Evolutionary conservation across 2,888 invertebrate genomes (phyloP).

Genomic region (Callinectes sapidus): DNA sequence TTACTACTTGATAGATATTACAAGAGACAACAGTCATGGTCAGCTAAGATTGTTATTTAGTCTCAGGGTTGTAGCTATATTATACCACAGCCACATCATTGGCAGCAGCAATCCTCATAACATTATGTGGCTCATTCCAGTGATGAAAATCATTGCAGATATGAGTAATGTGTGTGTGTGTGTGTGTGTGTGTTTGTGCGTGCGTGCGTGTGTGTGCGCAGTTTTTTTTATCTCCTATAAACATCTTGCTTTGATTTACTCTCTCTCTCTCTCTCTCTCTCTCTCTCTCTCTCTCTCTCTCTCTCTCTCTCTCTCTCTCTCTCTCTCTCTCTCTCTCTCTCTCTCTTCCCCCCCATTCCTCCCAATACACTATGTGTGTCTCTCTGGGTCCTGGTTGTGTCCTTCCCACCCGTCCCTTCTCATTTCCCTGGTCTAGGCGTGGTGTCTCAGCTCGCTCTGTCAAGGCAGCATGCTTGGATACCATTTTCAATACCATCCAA

Average conservation of each 20-base stretch:
- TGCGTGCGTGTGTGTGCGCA: neutral
- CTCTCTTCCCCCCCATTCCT: slow-evolving; percentile 30
- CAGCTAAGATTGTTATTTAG: too few relatives aligned
- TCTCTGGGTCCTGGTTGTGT: neutral
- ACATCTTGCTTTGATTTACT: neutral
- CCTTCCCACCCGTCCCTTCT: neutral
- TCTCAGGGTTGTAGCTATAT: too few relatives aligned
- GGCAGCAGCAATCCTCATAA: too few relatives aligned
- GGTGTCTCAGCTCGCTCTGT: slow-evolving; percentile 40
- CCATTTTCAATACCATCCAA: slow-evolving; percentile 42
- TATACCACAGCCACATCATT: too few relatives aligned
- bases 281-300: slow-evolving; percentile 25
- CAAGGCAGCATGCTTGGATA: slow-evolving; percentile 53
- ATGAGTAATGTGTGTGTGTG: too few relatives aligned
- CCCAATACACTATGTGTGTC: neutral
- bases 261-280: neutral
- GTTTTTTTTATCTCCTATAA: neutral
- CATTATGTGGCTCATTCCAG: too few relatives aligned
- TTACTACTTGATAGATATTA: too few relatives aligned
- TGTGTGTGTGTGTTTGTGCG: neutral
- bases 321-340: slow-evolving; percentile 33
- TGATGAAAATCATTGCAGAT: too few relatives aligned
- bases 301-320: slow-evolving; percentile 15
- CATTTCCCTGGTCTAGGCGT: slow-evolving; percentile 43
- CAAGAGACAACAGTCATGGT: too few relatives aligned